Evolutionary conservation across 1,140 invertebrate species (phyloP).

Genomic region (Leptonema lineaticorne): DNA sequence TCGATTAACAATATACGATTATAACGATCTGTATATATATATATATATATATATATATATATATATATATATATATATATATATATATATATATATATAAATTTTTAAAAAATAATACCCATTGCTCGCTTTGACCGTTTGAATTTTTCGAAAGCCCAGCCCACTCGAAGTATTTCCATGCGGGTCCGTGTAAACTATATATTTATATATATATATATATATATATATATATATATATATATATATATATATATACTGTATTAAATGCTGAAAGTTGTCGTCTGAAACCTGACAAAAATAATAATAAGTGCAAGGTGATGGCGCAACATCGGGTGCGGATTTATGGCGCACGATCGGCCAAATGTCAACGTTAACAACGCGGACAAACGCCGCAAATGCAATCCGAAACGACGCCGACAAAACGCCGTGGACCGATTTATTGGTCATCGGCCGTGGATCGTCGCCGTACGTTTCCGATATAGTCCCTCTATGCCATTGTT

Average conservation of each 20-base stretch:
- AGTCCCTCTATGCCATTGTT: background rate
- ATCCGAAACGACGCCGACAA: conserved; percentile 21
- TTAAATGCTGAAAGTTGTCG: background rate
- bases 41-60: too few species aligned
- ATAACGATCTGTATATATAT: too few species aligned
- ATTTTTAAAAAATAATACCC: too few species aligned
- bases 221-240: too few species aligned
- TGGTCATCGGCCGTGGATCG: background rate
- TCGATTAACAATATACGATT: too few species aligned
- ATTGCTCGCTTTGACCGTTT: too few species aligned
- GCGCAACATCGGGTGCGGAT: conserved; percentile 20
- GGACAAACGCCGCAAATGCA: conserved; percentile 29
- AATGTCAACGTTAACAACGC: conserved; percentile 39
- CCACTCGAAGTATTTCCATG: background rate
- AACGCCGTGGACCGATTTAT: conserved; percentile 24
- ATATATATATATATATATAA: too few species aligned
- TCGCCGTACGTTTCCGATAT: background rate
- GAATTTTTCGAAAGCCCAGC: background rate
- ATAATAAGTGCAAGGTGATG: background rate
- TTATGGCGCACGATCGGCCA: conserved; percentile 38
- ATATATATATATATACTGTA: too few species aligned
- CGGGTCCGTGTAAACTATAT: background rate
- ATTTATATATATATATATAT: too few species aligned
- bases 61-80: too few species aligned
- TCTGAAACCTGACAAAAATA: background rate